A percentile compares a stretch with the other conserved stretches of the same genome.
Conservation (phyloP, 2,888 invertebrate species). For the Litoditis marina region DNA sequence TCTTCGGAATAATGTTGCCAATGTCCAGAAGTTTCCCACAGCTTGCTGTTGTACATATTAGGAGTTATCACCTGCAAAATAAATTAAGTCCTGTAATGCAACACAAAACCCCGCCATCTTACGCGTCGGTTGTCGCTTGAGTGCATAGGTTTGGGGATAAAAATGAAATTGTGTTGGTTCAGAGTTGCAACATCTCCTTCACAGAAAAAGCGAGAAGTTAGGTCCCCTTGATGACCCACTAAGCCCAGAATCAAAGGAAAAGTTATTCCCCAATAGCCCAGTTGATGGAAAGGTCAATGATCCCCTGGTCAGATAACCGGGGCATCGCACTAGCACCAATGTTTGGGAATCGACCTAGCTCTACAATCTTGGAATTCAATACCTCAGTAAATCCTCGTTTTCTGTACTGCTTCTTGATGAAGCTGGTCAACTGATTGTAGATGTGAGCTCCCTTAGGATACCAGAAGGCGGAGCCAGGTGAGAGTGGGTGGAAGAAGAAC, state of each 20-base stretch:
- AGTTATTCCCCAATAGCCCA: no score
- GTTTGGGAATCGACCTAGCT: background rate
- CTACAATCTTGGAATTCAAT: background rate
- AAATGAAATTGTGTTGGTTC: no score
- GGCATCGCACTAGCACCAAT: no score
- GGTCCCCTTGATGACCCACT: no score
- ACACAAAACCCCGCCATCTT: slow-evolving; percentile 6
- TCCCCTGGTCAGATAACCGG: background rate
- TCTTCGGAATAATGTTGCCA: slow-evolving; percentile 89
- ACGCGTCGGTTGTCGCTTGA: background rate
- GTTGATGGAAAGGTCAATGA: no score
- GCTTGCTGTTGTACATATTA: slow-evolving; percentile 69
- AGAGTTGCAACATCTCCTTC: no score
- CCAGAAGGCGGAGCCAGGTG: slow-evolving; percentile 95
- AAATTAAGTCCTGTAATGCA: slow-evolving; percentile 51
- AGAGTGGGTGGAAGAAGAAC: slow-evolving; percentile 93
- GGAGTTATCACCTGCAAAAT: slow-evolving; percentile 52
- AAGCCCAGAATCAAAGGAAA: no score
- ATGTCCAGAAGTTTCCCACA: slow-evolving; percentile 97
- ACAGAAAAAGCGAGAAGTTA: no score
- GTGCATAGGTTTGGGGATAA: background rate
- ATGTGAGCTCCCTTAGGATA: slow-evolving; percentile 92
- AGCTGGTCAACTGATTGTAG: slow-evolving; percentile 86
- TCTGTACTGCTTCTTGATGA: slow-evolving; percentile 70
- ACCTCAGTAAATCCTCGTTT: slow-evolving; percentile 36